Conservation (phyloP, 2,113 vertebrate species). For the Elanoides forficatus region DNA sequence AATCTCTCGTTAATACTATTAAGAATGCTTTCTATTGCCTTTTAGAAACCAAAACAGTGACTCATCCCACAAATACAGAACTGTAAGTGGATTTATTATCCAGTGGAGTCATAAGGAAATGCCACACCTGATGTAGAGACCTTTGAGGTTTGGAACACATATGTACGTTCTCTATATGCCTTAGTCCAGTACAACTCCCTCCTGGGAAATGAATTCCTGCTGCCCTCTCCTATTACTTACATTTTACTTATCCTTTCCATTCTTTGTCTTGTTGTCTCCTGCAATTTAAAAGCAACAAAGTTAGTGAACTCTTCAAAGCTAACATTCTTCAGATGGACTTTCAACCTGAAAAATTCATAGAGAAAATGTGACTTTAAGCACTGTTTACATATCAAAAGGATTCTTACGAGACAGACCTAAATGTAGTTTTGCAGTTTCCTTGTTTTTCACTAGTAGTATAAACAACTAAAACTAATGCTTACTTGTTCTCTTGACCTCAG, state of each 20-base stretch:
- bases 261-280: constrained; percentile 82
- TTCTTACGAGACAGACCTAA: constrained; percentile 15
- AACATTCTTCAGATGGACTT: constrained; percentile 47
- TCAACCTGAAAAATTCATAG: constrained; percentile 21
- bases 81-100: constrained; percentile 67
- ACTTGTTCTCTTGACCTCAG: constrained; percentile 43
- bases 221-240: constrained; percentile 79
- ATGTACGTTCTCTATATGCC: constrained; percentile 26
- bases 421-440: constrained; percentile 12
- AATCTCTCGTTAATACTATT: constrained; percentile 32
- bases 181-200: constrained; percentile 48
- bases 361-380: constrained; percentile 8
- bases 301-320: constrained; percentile 62
- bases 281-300: constrained; percentile 73
- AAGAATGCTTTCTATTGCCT: constrained; percentile 30
- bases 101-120: constrained; percentile 69
- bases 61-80: constrained; percentile 64
- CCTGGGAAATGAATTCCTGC: constrained; percentile 63
- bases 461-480: constrained; percentile 34
- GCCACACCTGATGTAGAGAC: constrained; percentile 68
- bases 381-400: constrained; percentile 28
- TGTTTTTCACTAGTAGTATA: constrained; percentile 26
- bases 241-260: constrained; percentile 87
- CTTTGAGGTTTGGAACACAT: constrained; percentile 66
- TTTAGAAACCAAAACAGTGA: constrained; percentile 63